phyloP scores from a whole-genome alignment of 2,888 invertebrate species.

The Drosophila nigritarsus region DNA sequence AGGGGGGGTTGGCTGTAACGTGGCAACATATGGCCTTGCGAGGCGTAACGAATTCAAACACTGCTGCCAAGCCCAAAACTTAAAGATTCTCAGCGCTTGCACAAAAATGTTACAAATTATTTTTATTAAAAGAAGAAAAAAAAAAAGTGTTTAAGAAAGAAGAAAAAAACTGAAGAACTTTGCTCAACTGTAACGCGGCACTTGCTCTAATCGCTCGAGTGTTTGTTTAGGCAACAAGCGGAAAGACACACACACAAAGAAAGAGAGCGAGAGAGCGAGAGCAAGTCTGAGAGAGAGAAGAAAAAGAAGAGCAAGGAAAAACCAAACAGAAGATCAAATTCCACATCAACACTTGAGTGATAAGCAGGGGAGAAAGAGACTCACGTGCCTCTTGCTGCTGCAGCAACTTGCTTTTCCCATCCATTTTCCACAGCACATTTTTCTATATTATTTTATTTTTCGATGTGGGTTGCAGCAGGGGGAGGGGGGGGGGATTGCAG shows the following conservation, averaged over 20 bases:
- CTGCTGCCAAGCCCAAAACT: slow-evolving; percentile 32
- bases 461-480: background rate
- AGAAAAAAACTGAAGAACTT: slow-evolving; percentile 4
- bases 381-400: slow-evolving; percentile 45
- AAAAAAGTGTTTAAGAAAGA: background rate
- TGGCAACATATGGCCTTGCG: slow-evolving; percentile 69
- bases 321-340: slow-evolving; percentile 68
- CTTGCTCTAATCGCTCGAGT: slow-evolving; percentile 55
- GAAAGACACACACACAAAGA: background rate
- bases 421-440: slow-evolving; percentile 1
- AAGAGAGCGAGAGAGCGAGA: background rate
- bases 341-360: slow-evolving; percentile 65
- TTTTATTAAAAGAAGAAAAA: slow-evolving; percentile 24
- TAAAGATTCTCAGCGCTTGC: slow-evolving; percentile 62
- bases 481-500: slow-evolving; percentile 13
- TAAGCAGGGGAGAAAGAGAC: slow-evolving; percentile 23
- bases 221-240: slow-evolving; percentile 69
- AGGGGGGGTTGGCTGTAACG: slow-evolving; percentile 9
- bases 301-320: slow-evolving; percentile 2
- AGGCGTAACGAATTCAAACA: slow-evolving; percentile 38
- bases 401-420: slow-evolving; percentile 6
- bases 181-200: slow-evolving; percentile 48
- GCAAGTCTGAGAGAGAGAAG: slow-evolving; percentile 1
- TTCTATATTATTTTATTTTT: background rate
- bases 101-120: slow-evolving; percentile 49